Base-by-base conservation (phyloP, 2,797 vertebrate species). In the Limosa lapponica region DNA sequence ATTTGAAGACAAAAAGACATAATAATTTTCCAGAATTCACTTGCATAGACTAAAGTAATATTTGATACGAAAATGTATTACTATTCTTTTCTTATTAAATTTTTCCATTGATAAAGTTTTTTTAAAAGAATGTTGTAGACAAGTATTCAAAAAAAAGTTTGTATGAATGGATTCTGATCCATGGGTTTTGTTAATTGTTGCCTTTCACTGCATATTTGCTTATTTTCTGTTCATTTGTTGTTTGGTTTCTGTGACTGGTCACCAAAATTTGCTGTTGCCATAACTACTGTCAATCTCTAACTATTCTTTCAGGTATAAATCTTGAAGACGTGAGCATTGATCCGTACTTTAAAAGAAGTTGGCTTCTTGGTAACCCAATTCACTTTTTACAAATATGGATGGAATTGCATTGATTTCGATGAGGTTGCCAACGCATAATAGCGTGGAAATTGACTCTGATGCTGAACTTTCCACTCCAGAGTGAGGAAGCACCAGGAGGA, bases 391-490 rank as follows among this genome's bases (percentile, higher is more conserved):
- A 77, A 17, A 94, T 91, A 64, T 66, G 28, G 86, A 85, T 61
- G 62, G 75, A 94, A 92, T 89, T 90, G 54, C 70, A 89, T 89
- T 82, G 95, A 80, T 96, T 94, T 64, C 86, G 34, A 37, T 8
- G 61, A 39, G 4, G 10, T 70, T 86, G 44, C 54, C 85, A 95
- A 72, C 64, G 55, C 8, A 79, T 69, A 90, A 83, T 69, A 34
- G 15, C 22, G 37, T 93, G 59, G 62, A 82, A 94, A 87, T 65
- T 39, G 10, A 72, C 51, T 92, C 46, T 36, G 65, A 34, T 70
- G 82, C 23, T 84, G 55, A 95, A 92, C 79, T 96, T 94, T 89
- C n/a, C 83, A 69, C 62, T 95, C 32, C 46, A 89, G 67, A 72
- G 37, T 8, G 55, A 85, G 49, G 54, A 82, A 90, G 19, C 9